Evolutionary conservation across 1,140 invertebrate species (phyloP), one percentile per base, ranked within the genome.

Genomic region (Lethocerus indicus): DNA sequence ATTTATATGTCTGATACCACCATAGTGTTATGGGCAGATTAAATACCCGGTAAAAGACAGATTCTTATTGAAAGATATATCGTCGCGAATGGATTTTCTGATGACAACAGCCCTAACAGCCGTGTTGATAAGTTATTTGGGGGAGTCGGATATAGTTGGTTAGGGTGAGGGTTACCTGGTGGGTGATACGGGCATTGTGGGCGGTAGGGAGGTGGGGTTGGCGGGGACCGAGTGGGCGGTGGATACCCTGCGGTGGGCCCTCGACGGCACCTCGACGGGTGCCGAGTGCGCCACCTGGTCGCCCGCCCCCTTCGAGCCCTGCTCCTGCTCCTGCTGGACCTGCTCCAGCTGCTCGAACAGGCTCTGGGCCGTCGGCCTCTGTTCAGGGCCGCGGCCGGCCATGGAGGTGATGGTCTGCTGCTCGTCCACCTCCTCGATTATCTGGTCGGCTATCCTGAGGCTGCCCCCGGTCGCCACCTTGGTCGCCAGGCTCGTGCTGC

Each of bases 341-440:
- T 16, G 29, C 12, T 36, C 26, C 7, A 20, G 13, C 16, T 16
- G 23, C 29, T 51, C 32, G 16, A 36, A 39, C 25, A 26, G 18
- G 3, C 23, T 25, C 16, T n/a, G 32, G n/a, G 28, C 45, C 32
- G 32, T 47, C 1, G 28, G 28, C n/a, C 45, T 74, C 64, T 27
- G 70, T 58, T 64, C 74, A 62, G 58, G 68, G 55, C 41, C 43
- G 5, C 46, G 47, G 0, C 51, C 41, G 13, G 71, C 70, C 66
- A 78, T 76, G 14, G 81, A 83, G 0, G 75, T 83, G 41, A 83
- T 76, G 3, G 83, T 86, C 52, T 75, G 68, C 60, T 86, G 82
- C 58, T 87, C 83, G 54, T 86, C 83, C 0, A 85, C 79, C 61
- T 87, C 83, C 60, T 86, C 82, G 24, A 85, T 87, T 2, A 85